These are phyloP conservation scores for Lethenteron reissneri DNA, from an alignment of 2,113 vertebrate species.

Conservation along the genomic window DNA sequence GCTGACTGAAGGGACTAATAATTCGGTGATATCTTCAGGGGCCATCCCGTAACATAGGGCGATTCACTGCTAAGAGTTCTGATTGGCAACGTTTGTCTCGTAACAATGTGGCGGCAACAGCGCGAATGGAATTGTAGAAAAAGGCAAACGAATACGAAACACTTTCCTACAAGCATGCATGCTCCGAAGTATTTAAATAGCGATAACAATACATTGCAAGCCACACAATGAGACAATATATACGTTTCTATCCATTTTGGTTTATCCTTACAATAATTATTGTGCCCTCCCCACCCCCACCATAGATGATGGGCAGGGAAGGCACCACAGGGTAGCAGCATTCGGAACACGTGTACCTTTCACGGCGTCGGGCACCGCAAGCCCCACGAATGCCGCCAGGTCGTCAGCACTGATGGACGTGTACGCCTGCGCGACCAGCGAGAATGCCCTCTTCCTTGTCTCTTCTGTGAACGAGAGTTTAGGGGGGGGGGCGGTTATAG, in stretches of 20 bases:
- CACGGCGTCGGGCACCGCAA: conserved; percentile 78
- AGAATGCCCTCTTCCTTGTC: conserved; percentile 52
- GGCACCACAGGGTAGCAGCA: background rate
- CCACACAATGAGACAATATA: background rate
- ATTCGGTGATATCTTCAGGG: no score
- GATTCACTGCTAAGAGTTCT: no score
- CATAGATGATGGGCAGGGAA: background rate
- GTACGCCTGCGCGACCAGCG: conserved; percentile 75
- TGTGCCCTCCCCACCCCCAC: background rate
- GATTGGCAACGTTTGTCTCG: no score
- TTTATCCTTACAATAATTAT: background rate
- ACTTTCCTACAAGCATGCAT: background rate
- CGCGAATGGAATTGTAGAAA: no score
- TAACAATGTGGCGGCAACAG: no score
- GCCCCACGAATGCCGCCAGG: conserved; percentile 75
- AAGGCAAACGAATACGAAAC: no score
- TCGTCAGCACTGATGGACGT: conserved; percentile 74
- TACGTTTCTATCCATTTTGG: background rate
- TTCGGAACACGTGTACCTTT: conserved; percentile 34
- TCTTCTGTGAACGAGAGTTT: conserved; percentile 29
- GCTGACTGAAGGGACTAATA: no score
- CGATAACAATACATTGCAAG: background rate
- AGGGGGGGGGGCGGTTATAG: no score
- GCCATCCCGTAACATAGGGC: no score
- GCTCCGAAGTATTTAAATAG: background rate